Evolutionary conservation across 1,140 invertebrate species (phyloP), one percentile per base, ranked within the genome.

Genomic region (Trialeurodes vaporariorum): DNA sequence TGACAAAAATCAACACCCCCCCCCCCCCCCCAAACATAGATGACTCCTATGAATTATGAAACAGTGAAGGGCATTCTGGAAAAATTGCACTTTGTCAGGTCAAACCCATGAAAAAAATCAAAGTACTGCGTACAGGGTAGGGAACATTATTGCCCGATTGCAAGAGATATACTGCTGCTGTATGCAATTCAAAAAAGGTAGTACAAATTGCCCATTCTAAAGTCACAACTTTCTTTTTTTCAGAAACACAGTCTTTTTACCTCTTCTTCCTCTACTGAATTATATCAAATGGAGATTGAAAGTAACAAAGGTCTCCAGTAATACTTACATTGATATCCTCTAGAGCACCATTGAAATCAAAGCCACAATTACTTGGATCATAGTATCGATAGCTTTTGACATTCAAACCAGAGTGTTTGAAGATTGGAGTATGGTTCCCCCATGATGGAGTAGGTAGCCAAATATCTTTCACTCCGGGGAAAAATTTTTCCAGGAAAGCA

Each of bases 361-460:
- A 90, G 17, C 94, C 95, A 80, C 93, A 96, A 13, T 93, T 98
- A 74, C 90, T 91, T 1, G 94, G 86, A 78, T 99, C 93, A 78
- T 96, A 99, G 79, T 98, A 99, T 68, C 88, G 86, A 81, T 99
- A 99, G 26, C 88, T 84, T 77, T 98, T 94, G 1, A 96, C 87
- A 27, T 87, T 80, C 64, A 99, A 77, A 13, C 92, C 91, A 63
- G 91, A 83, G 74, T 93, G 89, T 80, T 93, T 96, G 80, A 98
- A 96, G 71, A 99, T 86, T 27, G 95, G 93, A 1, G 85, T 88
- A 77, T 99, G 98, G 79, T 99, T 99, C 63, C 95, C 96, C 98
- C 98, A 99, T 0, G 96, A 91, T 12, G 97, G 97, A n/a, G 85
- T 84, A 22, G 97, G 95, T 71, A 99, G 74, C 81, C 96, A 98